phyloP scores from a whole-genome alignment of 2,113 vertebrate genomes.

The Pygathrix nemaeus region DNA sequence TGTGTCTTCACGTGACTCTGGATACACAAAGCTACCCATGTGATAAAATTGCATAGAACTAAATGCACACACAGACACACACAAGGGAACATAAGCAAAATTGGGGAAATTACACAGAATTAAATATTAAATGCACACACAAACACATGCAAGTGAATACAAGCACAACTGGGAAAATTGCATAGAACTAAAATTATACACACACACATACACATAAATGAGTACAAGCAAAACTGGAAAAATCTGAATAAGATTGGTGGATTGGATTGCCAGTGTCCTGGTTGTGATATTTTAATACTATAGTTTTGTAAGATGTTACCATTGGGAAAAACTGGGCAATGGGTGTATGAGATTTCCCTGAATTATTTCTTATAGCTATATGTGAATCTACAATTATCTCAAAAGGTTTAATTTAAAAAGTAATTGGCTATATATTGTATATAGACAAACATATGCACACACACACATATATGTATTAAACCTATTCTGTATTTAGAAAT shows the following conservation, averaged over 20 bases:
- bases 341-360: not conserved
- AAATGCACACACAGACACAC: too few relatives aligned
- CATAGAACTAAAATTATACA: not conserved
- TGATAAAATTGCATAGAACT: not conserved
- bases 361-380: not conserved
- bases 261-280: not conserved
- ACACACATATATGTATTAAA: not conserved
- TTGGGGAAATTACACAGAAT: not conserved
- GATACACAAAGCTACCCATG: not conserved
- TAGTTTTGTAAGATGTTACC: not conserved
- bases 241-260: not conserved
- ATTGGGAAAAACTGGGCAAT: not conserved
- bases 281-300: not conserved
- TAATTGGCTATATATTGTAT: not conserved
- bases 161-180: not conserved
- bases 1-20: not conserved
- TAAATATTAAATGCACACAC: not conserved
- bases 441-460: not conserved
- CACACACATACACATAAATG: not conserved
- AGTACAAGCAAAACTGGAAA: not conserved
- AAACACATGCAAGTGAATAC: not conserved
- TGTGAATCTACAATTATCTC: not conserved
- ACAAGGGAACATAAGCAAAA: not conserved
- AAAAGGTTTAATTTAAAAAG: conserved; percentile 24
- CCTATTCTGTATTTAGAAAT: conserved; percentile 56